Percentiles rank a stretch among this genome's conserved stretches.
These are phyloP conservation scores for Rousettus madagascariensis DNA, from an alignment of 2,797 vertebrate genomes.

Conservation along the genomic window DNA sequence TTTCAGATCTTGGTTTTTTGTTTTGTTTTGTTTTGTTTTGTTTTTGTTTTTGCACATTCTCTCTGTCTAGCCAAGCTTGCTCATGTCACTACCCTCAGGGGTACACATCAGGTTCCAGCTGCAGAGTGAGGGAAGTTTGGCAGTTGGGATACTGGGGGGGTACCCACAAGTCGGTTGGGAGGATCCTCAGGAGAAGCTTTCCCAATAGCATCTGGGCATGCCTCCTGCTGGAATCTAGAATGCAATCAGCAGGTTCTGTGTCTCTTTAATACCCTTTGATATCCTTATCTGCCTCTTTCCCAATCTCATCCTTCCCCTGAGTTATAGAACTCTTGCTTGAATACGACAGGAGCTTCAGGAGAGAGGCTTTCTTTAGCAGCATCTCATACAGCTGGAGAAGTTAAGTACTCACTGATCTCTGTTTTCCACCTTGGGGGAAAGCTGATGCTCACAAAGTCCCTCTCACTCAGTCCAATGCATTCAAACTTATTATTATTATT, in stretches of 20 bases:
- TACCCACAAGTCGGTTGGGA: background rate
- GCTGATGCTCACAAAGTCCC: background rate
- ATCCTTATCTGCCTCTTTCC: background rate
- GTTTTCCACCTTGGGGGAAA: background rate
- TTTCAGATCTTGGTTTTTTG: background rate
- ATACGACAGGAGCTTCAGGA: background rate
- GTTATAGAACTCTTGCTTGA: background rate
- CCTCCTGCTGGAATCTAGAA: background rate
- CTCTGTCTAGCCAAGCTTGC: background rate
- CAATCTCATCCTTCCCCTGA: background rate
- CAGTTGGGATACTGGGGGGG: background rate
- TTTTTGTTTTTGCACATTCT: background rate
- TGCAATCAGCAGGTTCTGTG: background rate
- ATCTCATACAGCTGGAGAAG: background rate
- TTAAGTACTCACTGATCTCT: background rate
- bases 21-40: background rate
- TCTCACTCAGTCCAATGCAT: background rate
- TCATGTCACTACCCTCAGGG: background rate
- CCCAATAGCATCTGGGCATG: background rate
- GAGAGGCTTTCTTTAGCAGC: background rate
- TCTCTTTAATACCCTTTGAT: background rate
- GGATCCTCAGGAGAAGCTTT: background rate
- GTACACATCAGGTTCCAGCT: background rate
- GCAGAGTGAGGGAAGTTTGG: background rate
- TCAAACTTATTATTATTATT: background rate